Base-by-base conservation (phyloP, 2,113 vertebrate species). In the Colinus virginianus region DNA sequence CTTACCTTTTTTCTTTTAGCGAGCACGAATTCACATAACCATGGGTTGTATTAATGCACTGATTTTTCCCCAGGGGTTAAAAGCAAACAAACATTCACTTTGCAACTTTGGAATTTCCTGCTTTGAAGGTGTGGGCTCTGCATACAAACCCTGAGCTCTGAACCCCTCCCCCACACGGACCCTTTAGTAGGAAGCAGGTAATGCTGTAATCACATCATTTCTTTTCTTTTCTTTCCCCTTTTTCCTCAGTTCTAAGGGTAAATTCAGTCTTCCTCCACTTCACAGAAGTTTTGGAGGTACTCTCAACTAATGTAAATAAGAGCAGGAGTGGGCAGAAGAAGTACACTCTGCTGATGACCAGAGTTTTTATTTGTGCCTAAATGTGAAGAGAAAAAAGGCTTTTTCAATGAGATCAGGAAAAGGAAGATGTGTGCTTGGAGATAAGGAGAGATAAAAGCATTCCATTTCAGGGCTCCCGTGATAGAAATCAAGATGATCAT, bases 391-490 rank as follows among this genome's bases (percentile, higher is more conserved):
- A 53, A 88, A 92, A 81, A 84, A 46, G 16, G 21, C 5, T 16
- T 48, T 75, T 79, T 49, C 81, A 45, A 45, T 79, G 81, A 89
- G 74, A 78, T 92, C 90, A 90, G 95, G 96, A 96, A 96, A 70
- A 93, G 96, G 96, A 96, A 96, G 89, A 90, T 90, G 63, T 96
- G 96, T 90, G 94, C 78, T 90, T 30, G 42, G 38, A 92, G 96
- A 96, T 96, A 96, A 96, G 91, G 75, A 58, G 23, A 82, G 95
- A 94, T 95, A 92, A 96, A 96, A 96, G 95, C 94, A 93, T 93
- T 93, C 94, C 90, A 86, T 78, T 74, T 63, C 38, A 53, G 69
- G 76, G 76, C 1, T 36, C 34, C 45, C 28, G 19, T 49, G 87
- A 94, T 90, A 80, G 84, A 55, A 80, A 95, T 96, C 81, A 70